These are phyloP conservation scores for Zosterops hypoxanthus DNA, from an alignment of 2,113 vertebrate species.

Conservation along the genomic window DNA sequence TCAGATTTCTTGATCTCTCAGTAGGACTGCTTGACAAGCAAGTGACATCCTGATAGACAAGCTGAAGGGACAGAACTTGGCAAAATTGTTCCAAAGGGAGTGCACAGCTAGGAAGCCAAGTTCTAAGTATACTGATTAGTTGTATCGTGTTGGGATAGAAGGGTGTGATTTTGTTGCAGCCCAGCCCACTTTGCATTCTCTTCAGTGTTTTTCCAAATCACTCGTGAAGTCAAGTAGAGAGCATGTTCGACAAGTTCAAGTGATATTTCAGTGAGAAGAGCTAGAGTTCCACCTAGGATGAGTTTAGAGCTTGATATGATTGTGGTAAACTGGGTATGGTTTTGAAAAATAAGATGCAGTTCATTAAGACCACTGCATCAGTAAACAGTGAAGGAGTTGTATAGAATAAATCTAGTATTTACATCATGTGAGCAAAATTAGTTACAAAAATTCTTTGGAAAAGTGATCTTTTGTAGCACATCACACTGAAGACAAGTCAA, in stretches of 20 bases:
- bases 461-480: not conserved
- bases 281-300: not conserved
- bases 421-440: not conserved
- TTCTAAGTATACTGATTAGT: not conserved
- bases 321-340: not conserved
- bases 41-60: not conserved
- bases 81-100: not conserved
- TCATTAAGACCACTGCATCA: not conserved
- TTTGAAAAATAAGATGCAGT: not conserved
- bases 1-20: not conserved
- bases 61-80: not conserved
- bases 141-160: not conserved
- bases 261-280: not conserved
- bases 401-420: not conserved
- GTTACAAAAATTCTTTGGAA: not conserved
- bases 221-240: not conserved
- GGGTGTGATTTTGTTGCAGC: not conserved
- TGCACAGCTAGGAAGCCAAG: not conserved
- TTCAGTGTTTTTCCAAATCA: not conserved
- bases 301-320: not conserved
- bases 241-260: not conserved
- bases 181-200: rapidly evolving
- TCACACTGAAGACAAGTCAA: not conserved
- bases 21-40: not conserved
- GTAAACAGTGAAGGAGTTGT: not conserved